Evolutionary conservation across 2,113 vertebrate species (phyloP).

Genomic region (Hystrix brachyura): DNA sequence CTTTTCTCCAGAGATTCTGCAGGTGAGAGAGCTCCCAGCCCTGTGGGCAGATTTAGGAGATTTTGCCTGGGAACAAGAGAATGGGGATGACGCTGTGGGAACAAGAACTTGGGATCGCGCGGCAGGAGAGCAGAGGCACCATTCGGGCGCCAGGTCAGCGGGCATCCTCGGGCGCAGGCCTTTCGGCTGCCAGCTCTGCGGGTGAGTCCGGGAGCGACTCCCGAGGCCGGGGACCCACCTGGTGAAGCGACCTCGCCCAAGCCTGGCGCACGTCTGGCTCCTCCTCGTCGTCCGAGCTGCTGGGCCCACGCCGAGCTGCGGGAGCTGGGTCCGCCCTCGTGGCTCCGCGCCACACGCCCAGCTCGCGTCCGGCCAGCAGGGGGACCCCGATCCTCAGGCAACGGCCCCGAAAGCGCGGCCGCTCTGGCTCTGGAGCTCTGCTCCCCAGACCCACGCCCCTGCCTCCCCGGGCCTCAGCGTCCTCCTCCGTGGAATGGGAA

Average conservation of each 20-base stretch:
- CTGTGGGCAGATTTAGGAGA: neutral
- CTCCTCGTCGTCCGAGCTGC: neutral
- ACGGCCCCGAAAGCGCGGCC: neutral
- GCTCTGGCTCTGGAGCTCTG: rapidly evolving
- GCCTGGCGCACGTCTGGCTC: neutral
- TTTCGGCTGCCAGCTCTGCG: neutral
- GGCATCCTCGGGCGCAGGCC: neutral
- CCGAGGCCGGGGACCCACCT: rapidly evolving
- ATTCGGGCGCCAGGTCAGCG: neutral
- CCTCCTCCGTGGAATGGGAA: neutral
- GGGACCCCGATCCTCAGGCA: conserved; percentile 74
- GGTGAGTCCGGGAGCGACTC: neutral
- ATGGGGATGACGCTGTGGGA: too few relatives aligned
- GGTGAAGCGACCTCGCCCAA: neutral
- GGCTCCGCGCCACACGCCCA: neutral
- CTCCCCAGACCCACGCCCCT: rapidly evolving
- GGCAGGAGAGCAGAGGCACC: neutral
- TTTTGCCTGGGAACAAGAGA: neutral
- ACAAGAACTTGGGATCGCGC: neutral
- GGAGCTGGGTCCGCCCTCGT: neutral
- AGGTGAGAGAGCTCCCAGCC: rapidly evolving
- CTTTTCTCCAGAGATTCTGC: neutral
- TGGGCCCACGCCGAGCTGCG: rapidly evolving
- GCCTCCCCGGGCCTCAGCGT: neutral
- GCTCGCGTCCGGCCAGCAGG: conserved; percentile 66